Evolutionary conservation across 2,888 invertebrate species (phyloP), one percentile per base, ranked within the genome.

Genomic region (Drosophila mimica): DNA sequence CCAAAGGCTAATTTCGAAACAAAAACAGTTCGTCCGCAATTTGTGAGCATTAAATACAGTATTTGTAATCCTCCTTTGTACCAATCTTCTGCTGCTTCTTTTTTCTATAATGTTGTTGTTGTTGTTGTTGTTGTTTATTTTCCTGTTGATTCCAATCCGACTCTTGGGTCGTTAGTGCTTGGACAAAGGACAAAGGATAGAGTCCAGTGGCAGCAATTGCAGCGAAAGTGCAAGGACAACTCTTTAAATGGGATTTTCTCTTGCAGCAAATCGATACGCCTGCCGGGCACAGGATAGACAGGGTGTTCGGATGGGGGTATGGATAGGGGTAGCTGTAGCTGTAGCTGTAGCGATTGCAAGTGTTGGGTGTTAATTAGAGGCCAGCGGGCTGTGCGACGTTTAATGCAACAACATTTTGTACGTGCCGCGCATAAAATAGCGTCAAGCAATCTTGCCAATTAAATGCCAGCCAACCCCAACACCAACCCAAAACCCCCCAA

Each of bases 351-450:
- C 49, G 31, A 57, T 61, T 75, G 49, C 70, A 70, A 74, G 56
- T 58, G 65, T 69, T 67, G 74, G 58, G 81, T 83, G 75, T 83
- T 86, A 86, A 89, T 86, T 88, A 79, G 79, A 72, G 76, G 57
- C 73, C 61, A 57, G 70, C 48, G 69, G 76, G 70, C 69, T 73
- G 78, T 70, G 74, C 76, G 68, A 73, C 84, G 71, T 82, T 82
- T 87, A 80, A 80, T 82, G 76, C 78, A 89, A 89, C 88, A 80
- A 81, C 77, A 79, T 78, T 84, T 75, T 62, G 78, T 76, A 90
- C 79, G 85, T 82, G 82, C 74, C 72, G 80, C 67, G 85, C 82
- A 88, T 85, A 89, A 88, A 88, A 77, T 83, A 30, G 69, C 48
- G 66, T 49, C 46, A 51, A 72, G 76, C 74, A 76, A 79, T 74